Evolutionary conservation across 2,113 vertebrate species (phyloP), one percentile per base, ranked within the genome.

Genomic region (Stegastes partitus): DNA sequence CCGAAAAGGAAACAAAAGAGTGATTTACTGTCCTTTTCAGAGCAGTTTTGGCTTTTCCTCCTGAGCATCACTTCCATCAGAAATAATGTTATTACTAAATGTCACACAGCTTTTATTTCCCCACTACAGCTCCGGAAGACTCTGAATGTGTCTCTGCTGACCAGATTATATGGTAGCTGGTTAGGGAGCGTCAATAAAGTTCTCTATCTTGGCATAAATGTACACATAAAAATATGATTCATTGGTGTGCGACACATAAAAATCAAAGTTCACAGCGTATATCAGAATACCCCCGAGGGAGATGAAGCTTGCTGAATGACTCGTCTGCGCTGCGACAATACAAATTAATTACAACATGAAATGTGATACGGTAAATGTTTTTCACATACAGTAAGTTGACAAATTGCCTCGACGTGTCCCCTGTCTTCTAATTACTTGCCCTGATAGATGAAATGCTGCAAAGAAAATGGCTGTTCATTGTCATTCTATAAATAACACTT

Each of bases 21-120:
- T 34, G 64, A 81, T 70, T 70, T 81, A 23, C 58, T 50, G 69
- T 58, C 25, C 54, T 59, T 61, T 49, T 67, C 51, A 22, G 63
- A 50, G 14, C 21, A 14, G 42, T 51, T 11, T 10, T 23, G 54
- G 18, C 57, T 51, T 31, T 59, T 63, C 23, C 75, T 84, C 68
- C 15, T 61, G 77, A 84, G 68, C 50, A n/a, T 39, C 57, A 79
- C 63, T 57, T 73, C 44, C 34, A 21, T 53, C 21, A 76, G 56
- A 82, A 75, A 74, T 39, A 2, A 58, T 55, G 31, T 42, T 69
- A 26, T 76, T 39, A 22, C 50, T 68, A 89, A 85, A 84, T 83
- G 81, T 88, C 77, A 86, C 39, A 55, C 39, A n/a, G 76, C 51
- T 70, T 89, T 83, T 71, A 80, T 62, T 71, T 50, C 50, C 75